Conservation (phyloP, 30 jellyfish, hydroid and myxozoan genomes). For the Catostylus mosaicus region DNA sequence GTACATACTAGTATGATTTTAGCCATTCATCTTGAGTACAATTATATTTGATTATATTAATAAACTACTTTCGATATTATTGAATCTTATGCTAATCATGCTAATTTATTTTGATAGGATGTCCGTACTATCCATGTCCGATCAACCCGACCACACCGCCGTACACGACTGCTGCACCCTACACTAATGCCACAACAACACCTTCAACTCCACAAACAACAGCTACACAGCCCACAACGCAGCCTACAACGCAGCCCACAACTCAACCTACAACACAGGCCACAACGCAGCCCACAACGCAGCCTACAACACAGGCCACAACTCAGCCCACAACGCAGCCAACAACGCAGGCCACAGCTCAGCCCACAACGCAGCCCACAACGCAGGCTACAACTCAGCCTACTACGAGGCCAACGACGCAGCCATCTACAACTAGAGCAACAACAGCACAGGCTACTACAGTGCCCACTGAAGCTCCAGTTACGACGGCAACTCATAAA, state of each 20-base stretch:
- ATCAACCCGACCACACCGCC: conserved; percentile 30
- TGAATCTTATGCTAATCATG: neutral
- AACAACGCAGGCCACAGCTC: conserved; percentile 48
- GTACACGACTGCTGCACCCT: neutral
- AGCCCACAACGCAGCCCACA: conserved; percentile 53
- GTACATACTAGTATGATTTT: too few species aligned
- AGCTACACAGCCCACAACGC: conserved; percentile 48
- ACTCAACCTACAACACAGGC: conserved; percentile 44
- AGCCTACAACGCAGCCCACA: conserved; percentile 61
- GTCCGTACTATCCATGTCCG: conserved; percentile 46
- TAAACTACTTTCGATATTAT: neutral
- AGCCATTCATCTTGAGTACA: too few species aligned
- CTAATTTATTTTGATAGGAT: conserved; percentile 7
- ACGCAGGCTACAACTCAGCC: conserved; percentile 37
- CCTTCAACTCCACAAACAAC: conserved; percentile 21
- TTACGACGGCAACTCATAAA: neutral
- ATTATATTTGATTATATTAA: too few species aligned
- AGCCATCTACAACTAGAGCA: conserved; percentile 29
- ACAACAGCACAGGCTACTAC: conserved; percentile 42
- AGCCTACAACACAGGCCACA: conserved; percentile 21
- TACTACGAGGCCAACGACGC: conserved; percentile 27
- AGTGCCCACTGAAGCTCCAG: neutral
- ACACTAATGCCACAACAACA: conserved; percentile 12
- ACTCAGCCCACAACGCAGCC: conserved; percentile 30
- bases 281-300: conserved; percentile 35